Percentiles rank a stretch among this genome's conserved stretches.
These are phyloP conservation scores for Apodemia mormo DNA, from an alignment of 2,888 invertebrate species.

Conservation along the genomic window DNA sequence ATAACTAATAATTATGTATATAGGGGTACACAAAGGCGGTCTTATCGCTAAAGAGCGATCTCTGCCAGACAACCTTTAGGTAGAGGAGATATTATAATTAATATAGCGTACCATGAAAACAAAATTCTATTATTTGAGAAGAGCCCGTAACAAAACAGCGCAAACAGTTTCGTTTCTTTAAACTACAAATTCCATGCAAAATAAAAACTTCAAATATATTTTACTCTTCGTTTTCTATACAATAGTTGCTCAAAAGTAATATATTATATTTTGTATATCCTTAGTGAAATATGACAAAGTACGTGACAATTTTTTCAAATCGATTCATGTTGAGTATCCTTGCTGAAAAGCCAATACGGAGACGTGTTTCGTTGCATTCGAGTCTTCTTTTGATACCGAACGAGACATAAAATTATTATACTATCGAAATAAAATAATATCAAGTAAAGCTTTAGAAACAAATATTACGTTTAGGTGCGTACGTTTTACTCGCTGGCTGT, in stretches of 20 bases:
- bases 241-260: not conserved
- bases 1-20: no score
- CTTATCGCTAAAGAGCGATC: no score
- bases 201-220: not conserved
- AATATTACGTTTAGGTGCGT: not conserved
- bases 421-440: not conserved
- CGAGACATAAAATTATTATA: conserved; percentile 3
- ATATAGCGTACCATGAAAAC: no score
- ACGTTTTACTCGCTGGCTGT: no score
- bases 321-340: conserved; percentile 11
- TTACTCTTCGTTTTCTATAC: conserved; percentile 6
- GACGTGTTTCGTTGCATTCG: conserved; percentile 16
- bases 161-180: no score
- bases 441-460: not conserved
- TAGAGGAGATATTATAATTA: no score
- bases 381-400: conserved; percentile 10
- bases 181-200: not conserved
- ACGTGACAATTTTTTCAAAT: conserved; percentile 16
- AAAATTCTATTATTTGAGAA: no score
- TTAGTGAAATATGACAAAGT: conserved; percentile 18
- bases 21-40: no score
- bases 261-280: conserved; percentile 14
- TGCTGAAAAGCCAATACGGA: conserved; percentile 12
- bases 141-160: no score
- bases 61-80: no score